Evolutionary conservation across 2,113 vertebrate species (phyloP).

Genomic region (Benitochromis conjunctus): DNA sequence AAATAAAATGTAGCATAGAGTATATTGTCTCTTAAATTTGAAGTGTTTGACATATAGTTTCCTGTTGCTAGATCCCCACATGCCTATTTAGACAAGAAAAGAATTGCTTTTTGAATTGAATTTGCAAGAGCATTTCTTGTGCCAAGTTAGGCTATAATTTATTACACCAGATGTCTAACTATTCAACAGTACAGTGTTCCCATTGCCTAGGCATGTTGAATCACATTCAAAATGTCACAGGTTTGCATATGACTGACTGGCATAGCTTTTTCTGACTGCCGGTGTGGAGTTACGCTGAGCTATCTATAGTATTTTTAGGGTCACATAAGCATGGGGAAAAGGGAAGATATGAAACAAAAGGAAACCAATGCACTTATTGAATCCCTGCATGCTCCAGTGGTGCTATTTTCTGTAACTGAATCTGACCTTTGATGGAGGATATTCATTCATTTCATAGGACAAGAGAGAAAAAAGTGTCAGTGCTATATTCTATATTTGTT

Average conservation of each 20-base stretch:
- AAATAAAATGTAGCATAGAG: neutral
- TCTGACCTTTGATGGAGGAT: neutral
- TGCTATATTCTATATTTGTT: neutral
- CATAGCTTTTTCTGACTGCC: neutral
- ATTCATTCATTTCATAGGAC: neutral
- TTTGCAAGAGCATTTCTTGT: neutral
- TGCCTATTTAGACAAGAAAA: neutral
- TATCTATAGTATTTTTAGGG: neutral
- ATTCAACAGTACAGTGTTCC: neutral
- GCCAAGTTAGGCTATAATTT: slow-evolving; percentile 2
- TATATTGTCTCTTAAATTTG: neutral
- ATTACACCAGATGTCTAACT: slow-evolving; percentile 13
- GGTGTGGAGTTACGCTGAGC: neutral
- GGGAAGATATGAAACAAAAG: neutral
- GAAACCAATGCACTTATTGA: neutral
- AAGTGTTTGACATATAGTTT: slow-evolving; percentile 10
- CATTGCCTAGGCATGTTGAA: neutral
- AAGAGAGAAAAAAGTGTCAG: neutral
- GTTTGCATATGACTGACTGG: neutral
- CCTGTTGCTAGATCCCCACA: neutral
- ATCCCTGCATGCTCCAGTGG: neutral
- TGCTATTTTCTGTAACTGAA: neutral
- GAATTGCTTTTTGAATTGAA: slow-evolving; percentile 16
- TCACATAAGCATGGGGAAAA: neutral
- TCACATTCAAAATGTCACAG: neutral